Conservation (phyloP, 2,113 vertebrate genomes). For the Opisthocomus hoazin region DNA sequence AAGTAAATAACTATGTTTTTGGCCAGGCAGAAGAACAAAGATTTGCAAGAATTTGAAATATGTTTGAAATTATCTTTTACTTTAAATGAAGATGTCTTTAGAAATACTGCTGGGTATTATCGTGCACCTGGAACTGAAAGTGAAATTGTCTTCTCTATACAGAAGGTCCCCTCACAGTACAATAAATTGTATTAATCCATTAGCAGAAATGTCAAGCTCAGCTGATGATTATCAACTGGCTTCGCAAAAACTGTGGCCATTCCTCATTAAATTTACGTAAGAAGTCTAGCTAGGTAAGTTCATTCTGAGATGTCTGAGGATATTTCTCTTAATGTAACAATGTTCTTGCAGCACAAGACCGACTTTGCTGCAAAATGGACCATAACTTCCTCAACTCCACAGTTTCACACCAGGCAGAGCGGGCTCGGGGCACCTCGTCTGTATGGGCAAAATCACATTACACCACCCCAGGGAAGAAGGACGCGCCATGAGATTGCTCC, state of each 20-base stretch:
- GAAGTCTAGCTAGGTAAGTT: background rate
- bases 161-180: background rate
- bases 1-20: conserved; percentile 14
- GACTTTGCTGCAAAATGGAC: background rate
- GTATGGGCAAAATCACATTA: background rate
- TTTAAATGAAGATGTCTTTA: conserved; percentile 17
- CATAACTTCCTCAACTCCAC: background rate
- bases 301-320: background rate
- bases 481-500: background rate
- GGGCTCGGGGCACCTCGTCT: background rate
- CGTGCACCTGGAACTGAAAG: background rate
- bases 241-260: background rate
- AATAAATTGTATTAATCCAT: conserved; percentile 31
- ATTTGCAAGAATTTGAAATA: conserved; percentile 1
- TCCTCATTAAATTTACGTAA: conserved; percentile 45
- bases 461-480: background rate
- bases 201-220: conserved; percentile 38
- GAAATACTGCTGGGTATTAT: background rate
- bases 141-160: background rate
- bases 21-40: background rate
- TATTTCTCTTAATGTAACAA: background rate
- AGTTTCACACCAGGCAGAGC: background rate
- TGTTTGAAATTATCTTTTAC: background rate
- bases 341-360: background rate
- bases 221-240: conserved; percentile 38